Conservation (phyloP, 2,113 vertebrate species). For the Pollachius pollachius region DNA sequence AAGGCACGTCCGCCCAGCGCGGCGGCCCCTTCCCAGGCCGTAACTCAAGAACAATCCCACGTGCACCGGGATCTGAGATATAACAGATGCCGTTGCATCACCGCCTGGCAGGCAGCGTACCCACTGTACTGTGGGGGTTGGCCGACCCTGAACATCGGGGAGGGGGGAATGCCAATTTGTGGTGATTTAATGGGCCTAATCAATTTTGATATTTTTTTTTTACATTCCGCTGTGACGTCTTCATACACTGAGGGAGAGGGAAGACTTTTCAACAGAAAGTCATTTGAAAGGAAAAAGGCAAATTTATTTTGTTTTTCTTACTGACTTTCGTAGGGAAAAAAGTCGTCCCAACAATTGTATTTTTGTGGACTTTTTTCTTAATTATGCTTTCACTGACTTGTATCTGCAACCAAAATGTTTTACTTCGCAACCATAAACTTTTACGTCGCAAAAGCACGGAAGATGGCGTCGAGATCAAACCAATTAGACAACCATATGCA, state of each 20-base stretch:
- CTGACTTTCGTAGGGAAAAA: not conserved
- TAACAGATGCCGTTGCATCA: slow-evolving; percentile 38
- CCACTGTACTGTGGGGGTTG: slow-evolving; percentile 20
- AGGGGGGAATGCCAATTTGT: not conserved
- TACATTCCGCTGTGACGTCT: not conserved
- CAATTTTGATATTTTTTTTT: not conserved
- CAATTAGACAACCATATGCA: no score
- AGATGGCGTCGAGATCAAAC: no score
- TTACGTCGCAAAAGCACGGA: no score
- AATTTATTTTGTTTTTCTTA: not conserved
- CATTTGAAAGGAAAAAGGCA: not conserved
- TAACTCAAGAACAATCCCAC: slow-evolving; percentile 6
- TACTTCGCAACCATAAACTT: no score
- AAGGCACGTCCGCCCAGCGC: slow-evolving; percentile 17
- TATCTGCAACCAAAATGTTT: no score
- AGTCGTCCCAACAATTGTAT: no score
- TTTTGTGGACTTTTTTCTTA: no score
- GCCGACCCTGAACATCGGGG: slow-evolving; percentile 14
- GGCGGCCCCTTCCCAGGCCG: slow-evolving; percentile 3
- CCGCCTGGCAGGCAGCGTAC: slow-evolving; percentile 22
- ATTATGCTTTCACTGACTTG: no score
- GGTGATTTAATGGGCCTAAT: slow-evolving; percentile 16
- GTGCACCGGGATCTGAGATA: slow-evolving; percentile 14
- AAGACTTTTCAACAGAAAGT: not conserved
- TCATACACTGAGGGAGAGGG: not conserved